Evolutionary conservation across 2,113 vertebrate species (phyloP).

Genomic region (Pseudopipra pipra): DNA sequence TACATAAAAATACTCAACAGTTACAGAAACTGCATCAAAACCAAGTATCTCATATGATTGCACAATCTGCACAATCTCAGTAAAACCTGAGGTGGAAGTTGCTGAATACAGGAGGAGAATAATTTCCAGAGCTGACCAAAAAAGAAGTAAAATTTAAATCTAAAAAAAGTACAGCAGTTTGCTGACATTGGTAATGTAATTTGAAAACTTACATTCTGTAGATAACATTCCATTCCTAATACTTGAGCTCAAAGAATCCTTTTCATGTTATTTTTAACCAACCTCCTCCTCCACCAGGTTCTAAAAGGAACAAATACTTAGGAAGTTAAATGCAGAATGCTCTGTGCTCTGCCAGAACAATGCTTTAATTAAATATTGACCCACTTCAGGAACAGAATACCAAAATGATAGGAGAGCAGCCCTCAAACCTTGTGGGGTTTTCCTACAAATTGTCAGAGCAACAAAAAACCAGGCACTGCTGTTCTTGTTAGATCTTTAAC

Average conservation of each 20-base stretch:
- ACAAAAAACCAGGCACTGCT: background rate
- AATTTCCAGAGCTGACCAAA: background rate
- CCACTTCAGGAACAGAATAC: background rate
- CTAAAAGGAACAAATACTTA: background rate
- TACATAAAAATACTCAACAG: background rate
- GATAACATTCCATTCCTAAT: background rate
- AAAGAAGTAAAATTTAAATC: background rate
- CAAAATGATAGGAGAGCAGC: background rate
- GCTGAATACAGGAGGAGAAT: background rate
- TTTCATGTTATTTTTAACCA: conserved; percentile 43
- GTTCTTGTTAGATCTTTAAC: background rate
- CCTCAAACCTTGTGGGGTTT: background rate
- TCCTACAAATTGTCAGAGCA: background rate
- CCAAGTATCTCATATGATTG: background rate
- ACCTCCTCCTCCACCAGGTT: background rate
- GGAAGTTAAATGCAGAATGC: background rate
- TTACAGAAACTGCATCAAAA: background rate
- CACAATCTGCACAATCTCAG: background rate
- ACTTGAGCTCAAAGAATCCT: background rate
- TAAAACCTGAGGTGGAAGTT: background rate
- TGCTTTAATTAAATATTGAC: background rate
- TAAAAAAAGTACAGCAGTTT: background rate
- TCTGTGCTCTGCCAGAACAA: conserved; percentile 4
- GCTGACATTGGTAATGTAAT: background rate
- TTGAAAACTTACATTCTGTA: background rate